These are phyloP conservation scores for Zaprionus nigranus DNA, from an alignment of 1,140 invertebrate species.

Conservation along the genomic window DNA sequence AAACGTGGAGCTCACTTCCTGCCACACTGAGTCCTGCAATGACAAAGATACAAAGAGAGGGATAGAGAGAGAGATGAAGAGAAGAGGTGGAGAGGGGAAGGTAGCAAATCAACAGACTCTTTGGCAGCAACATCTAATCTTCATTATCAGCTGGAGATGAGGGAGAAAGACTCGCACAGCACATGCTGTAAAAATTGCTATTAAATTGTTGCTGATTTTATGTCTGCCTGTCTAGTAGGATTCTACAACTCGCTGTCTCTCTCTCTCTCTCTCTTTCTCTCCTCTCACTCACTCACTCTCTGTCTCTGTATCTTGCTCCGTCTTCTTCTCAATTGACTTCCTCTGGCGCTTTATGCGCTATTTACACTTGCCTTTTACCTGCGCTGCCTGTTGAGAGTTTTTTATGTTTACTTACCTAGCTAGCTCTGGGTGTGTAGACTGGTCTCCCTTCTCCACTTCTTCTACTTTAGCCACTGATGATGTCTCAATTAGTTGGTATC, in stretches of 20 bases:
- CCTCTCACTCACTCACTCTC: not conserved
- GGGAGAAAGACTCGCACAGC: constrained; percentile 24
- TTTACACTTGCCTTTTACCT: constrained; percentile 69
- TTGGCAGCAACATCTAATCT: constrained; percentile 62
- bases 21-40: constrained; percentile 54
- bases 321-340: constrained; percentile 37
- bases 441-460: constrained; percentile 5
- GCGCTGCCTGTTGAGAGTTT: constrained; percentile 15
- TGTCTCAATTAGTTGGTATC: constrained; percentile 75
- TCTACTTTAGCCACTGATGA: constrained; percentile 44
- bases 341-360: constrained; percentile 65
- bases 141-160: constrained; percentile 48
- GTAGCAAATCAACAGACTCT: constrained; percentile 51
- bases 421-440: constrained; percentile 31
- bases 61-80: too few relatives aligned
- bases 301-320: not conserved
- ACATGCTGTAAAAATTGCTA: constrained; percentile 75
- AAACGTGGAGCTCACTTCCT: constrained; percentile 65
- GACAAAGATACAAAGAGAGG: not conserved
- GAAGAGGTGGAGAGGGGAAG: not conserved
- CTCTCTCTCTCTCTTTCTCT: not conserved
- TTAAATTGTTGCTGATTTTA: constrained; percentile 83
- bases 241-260: not conserved
- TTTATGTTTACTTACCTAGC: constrained; percentile 55
- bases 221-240: constrained; percentile 37